A percentile compares a stretch with the other conserved stretches of the same genome.
These are phyloP conservation scores for Monochamus saltuarius DNA, from an alignment of 1,140 invertebrate genomes.

Conservation along the genomic window DNA sequence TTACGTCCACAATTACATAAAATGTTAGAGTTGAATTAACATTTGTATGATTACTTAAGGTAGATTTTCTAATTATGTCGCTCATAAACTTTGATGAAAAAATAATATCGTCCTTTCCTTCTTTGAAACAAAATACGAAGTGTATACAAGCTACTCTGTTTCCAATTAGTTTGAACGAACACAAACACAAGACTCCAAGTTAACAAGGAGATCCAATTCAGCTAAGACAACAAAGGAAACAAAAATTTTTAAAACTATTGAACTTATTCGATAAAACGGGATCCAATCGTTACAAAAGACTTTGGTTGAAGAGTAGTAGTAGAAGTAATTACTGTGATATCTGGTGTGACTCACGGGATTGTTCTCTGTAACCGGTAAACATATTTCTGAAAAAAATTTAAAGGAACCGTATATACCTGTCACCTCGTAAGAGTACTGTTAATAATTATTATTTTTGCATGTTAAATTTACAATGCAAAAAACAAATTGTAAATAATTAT, in stretches of 20 bases:
- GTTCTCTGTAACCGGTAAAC: too few species aligned
- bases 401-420: too few species aligned
- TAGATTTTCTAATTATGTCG: too few species aligned
- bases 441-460: too few species aligned
- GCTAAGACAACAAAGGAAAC: slow-evolving; percentile 21
- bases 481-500: too few species aligned
- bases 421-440: too few species aligned
- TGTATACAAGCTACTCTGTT: slow-evolving; percentile 12
- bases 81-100: too few species aligned
- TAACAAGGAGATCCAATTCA: slow-evolving; percentile 25
- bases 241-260: slow-evolving; percentile 27
- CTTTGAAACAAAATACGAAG: slow-evolving; percentile 3
- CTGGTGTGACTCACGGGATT: slow-evolving; percentile 20
- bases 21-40: too few species aligned
- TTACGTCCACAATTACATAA: too few species aligned
- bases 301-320: slow-evolving; percentile 28
- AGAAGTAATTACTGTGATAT: slow-evolving; percentile 31
- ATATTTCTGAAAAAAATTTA: too few species aligned
- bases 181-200: slow-evolving; percentile 29
- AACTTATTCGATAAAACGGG: slow-evolving; percentile 28
- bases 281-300: slow-evolving; percentile 20
- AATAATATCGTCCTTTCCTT: not conserved
- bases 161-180: slow-evolving; percentile 29
- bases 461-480: too few species aligned
- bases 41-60: too few species aligned